Evolutionary conservation across 2,888 invertebrate genomes (phyloP), one percentile per base, ranked within the genome.

Genomic region (Antheraea yamamai): DNA sequence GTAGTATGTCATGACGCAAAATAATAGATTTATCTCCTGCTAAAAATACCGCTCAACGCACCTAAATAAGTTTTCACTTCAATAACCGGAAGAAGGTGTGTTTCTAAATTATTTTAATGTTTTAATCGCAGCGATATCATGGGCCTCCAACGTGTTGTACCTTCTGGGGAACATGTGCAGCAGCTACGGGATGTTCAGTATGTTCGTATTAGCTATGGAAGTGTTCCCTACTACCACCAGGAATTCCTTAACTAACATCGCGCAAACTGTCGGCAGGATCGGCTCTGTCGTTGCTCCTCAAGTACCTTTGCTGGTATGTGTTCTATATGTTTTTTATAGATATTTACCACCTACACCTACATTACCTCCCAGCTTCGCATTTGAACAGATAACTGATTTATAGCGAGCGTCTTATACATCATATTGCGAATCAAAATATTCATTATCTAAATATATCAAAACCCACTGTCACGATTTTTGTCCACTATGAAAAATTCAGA

Each of bases 271-370:
- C 51, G 96, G 96, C 75, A 90, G 96, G 73, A 86, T 96, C 71
- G 97, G 97, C 35, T 95, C 96, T 0, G 96, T 96, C 87, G 85
- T 96, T 16, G 96, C 97, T 4, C 96, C 97, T 7, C 96, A 96
- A 84, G 95, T 96, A 18, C 96, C 96, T 3, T 87, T 96, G 73
- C 84, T 97, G 91, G 97, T 96, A 89, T 87, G 55, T 74, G 72
- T 7, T 58, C 16, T 55, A 52, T 91, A 78, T 20, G 6, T 39
- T 51, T 58, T 16, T 12, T 47, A 23, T 55, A 35, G 12, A n/a
- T 64, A 1, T 8, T 18, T n/a, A 20, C 18, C 18, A 61, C 52
- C 52, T 73, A 20, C 51, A 23, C 23, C 20, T 58, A 7, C 7
- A 58, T 58, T 55, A 55, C 20, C 55, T 18, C 20, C 6, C 14